Evolutionary conservation across 2,888 invertebrate species (phyloP).

Genomic region (Drosophila helvetica): DNA sequence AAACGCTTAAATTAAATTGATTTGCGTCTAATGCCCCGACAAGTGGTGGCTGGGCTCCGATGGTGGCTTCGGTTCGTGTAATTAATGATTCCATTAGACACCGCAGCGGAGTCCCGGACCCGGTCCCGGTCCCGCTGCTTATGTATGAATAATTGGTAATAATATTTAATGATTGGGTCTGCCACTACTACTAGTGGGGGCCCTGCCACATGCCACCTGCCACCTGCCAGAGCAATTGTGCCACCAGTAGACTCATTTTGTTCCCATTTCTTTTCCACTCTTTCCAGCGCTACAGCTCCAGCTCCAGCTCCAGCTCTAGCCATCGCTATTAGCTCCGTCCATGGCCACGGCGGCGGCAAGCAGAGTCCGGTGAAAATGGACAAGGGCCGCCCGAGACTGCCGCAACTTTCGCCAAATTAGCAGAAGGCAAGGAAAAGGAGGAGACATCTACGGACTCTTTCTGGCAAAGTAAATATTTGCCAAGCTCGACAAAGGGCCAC

Average conservation of each 20-base stretch:
- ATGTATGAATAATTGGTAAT: conserved; percentile 81
- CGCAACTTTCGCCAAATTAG: conserved; percentile 76
- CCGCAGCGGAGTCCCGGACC: conserved; percentile 62
- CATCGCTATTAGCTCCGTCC: conserved; percentile 60
- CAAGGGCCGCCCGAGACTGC: conserved; percentile 75
- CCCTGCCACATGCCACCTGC: conserved; percentile 53
- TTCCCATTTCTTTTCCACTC: neutral
- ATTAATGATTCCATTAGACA: conserved; percentile 81
- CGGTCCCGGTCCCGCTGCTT: conserved; percentile 69
- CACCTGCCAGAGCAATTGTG: conserved; percentile 50
- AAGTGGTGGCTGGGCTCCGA: conserved; percentile 63
- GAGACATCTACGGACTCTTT: conserved; percentile 33
- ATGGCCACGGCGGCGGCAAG: conserved; percentile 53
- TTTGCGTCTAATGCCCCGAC: conserved; percentile 80
- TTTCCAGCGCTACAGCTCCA: neutral
- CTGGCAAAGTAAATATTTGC: conserved; percentile 68
- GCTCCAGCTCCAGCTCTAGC: conserved; percentile 7
- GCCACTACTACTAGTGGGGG: conserved; percentile 21
- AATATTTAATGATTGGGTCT: conserved; percentile 76
- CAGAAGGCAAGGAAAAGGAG: conserved; percentile 35
- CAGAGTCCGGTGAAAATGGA: conserved; percentile 72
- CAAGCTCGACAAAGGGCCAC: conserved; percentile 16
- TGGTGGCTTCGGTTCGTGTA: conserved; percentile 53
- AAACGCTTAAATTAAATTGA: conserved; percentile 81
- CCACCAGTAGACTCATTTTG: neutral